phyloP scores from a whole-genome alignment of 2,888 invertebrate genomes.

The Rotaria magnacalcarata region DNA sequence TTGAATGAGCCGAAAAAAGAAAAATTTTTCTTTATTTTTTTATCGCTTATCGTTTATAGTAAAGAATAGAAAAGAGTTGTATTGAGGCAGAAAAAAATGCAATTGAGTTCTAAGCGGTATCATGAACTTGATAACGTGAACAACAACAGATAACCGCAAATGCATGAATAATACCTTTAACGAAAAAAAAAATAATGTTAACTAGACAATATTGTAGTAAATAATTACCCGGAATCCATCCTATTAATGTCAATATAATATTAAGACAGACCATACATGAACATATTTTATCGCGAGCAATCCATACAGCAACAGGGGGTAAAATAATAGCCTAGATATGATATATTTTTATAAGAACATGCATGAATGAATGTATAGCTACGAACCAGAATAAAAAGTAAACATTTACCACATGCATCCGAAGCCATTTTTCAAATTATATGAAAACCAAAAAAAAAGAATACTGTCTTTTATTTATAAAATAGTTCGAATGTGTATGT shows the following conservation, averaged over 20 bases:
- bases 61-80: neutral
- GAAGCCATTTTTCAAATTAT: neutral
- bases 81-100: too few relatives aligned
- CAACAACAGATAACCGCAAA: constrained; percentile 25
- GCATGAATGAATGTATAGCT: neutral
- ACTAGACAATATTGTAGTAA: neutral
- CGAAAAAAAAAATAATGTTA: neutral
- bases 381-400: constrained; percentile 11
- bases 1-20: neutral
- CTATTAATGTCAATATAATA: neutral
- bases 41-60: neutral
- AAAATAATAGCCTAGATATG: neutral
- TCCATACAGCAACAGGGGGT: neutral
- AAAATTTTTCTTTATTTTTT: neutral
- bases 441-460: too few relatives aligned
- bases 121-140: neutral
- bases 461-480: too few relatives aligned
- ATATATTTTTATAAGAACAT: neutral
- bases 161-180: neutral
- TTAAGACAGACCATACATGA: neutral
- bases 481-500: too few relatives aligned
- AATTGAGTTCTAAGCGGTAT: too few relatives aligned
- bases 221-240: neutral
- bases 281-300: constrained; percentile 29
- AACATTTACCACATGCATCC: constrained; percentile 3